Conservation (phyloP, 2,888 invertebrate species). For the Koerneria pararmatus region DNA sequence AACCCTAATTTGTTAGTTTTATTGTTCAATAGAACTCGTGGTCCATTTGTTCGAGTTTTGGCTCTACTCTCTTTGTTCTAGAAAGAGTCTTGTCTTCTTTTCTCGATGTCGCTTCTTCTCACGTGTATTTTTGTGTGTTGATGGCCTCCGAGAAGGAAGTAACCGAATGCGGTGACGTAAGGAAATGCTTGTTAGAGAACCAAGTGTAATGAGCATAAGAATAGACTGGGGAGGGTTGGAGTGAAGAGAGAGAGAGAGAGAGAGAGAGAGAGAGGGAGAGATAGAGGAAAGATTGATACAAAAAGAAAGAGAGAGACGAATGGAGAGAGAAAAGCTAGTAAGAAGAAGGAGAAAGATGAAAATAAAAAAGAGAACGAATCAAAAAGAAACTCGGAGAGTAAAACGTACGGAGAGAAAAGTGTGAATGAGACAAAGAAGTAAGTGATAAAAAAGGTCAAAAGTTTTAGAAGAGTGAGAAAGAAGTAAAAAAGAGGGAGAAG, state of each 20-base stretch:
- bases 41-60: too few species aligned
- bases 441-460: not conserved
- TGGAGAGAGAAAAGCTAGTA: not conserved
- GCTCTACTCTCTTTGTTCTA: too few species aligned
- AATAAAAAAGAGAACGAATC: not conserved
- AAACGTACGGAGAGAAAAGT: not conserved
- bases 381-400: not conserved
- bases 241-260: not conserved
- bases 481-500: not conserved
- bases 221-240: too few species aligned
- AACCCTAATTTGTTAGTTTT: too few species aligned
- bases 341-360: not conserved
- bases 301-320: not conserved
- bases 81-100: too few species aligned
- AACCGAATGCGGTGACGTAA: too few species aligned
- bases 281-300: constrained; percentile 2
- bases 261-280: constrained; percentile 1
- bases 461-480: not conserved
- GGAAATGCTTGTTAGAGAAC: too few species aligned
- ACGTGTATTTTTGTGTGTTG: too few species aligned
- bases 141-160: too few species aligned
- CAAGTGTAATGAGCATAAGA: too few species aligned
- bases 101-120: too few species aligned
- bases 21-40: too few species aligned
- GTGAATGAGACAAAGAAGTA: not conserved